phyloP scores from a whole-genome alignment of 2,113 vertebrate genomes.

The Embiotoca jacksoni region DNA sequence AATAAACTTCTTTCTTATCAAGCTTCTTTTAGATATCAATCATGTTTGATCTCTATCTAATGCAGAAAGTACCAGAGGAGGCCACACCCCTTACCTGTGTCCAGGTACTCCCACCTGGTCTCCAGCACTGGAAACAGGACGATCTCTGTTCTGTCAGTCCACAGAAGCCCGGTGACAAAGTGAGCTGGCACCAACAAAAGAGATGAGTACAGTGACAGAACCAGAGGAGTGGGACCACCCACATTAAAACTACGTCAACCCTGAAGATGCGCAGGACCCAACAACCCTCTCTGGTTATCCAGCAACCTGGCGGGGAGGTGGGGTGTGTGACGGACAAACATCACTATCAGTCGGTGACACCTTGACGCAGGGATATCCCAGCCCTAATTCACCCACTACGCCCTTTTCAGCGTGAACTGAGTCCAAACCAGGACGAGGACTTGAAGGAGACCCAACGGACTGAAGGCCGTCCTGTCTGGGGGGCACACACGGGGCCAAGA shows the following conservation, averaged over 20 bases:
- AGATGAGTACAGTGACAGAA: conserved; percentile 52
- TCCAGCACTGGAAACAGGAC: conserved; percentile 58
- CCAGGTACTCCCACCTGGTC: conserved; percentile 80
- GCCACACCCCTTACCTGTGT: conserved; percentile 80
- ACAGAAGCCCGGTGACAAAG: conserved; percentile 53
- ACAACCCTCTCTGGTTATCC: conserved; percentile 32
- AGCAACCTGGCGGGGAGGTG: conserved; percentile 47
- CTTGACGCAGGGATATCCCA: conserved; percentile 84
- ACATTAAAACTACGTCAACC: conserved; percentile 67
- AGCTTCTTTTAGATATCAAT: background rate
- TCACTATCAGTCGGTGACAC: conserved; percentile 79
- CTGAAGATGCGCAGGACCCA: conserved; percentile 41
- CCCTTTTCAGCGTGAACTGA: conserved; percentile 51
- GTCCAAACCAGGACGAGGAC: background rate
- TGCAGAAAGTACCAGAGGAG: background rate
- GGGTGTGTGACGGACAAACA: conserved; percentile 52
- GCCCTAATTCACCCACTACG: conserved; percentile 65
- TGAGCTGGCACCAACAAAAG: conserved; percentile 60
- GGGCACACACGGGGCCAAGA: conserved; percentile 36
- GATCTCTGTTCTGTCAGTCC: conserved; percentile 42
- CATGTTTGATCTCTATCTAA: conserved; percentile 11
- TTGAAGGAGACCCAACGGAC: background rate
- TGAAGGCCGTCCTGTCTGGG: conserved; percentile 1
- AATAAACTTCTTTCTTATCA: background rate
- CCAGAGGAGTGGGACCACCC: conserved; percentile 80